phyloP scores from a whole-genome alignment of 2,888 invertebrate genomes.

The Synanthedon tipuliformis region DNA sequence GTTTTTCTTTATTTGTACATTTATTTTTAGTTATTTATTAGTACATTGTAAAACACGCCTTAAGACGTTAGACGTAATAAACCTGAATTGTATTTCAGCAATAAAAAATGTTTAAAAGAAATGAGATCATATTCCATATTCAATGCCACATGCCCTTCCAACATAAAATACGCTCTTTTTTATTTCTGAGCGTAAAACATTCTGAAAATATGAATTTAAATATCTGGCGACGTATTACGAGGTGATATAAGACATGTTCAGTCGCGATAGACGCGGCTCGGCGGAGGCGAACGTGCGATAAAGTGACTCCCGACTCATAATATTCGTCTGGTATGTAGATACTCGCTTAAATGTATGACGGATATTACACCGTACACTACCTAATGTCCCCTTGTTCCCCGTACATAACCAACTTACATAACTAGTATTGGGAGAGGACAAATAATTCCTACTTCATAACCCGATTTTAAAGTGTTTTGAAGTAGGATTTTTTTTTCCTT shows the following conservation, averaged over 20 bases:
- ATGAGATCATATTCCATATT: constrained; percentile 3
- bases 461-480: too few relatives aligned
- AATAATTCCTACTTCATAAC: too few relatives aligned
- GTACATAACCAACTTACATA: too few relatives aligned
- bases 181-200: neutral
- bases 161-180: neutral
- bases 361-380: too few relatives aligned
- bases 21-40: too few relatives aligned
- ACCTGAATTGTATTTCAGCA: too few relatives aligned
- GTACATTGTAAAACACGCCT: too few relatives aligned
- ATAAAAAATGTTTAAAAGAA: constrained; percentile 2
- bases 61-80: too few relatives aligned
- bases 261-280: constrained; percentile 10
- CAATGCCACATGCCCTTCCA: constrained; percentile 1
- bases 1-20: too few relatives aligned
- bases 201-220: constrained; percentile 15
- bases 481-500: too few relatives aligned
- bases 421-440: too few relatives aligned
- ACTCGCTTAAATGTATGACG: constrained; percentile 6
- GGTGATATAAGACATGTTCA: constrained; percentile 18
- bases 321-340: constrained; percentile 6
- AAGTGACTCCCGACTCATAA: constrained; percentile 7
- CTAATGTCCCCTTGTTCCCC: too few relatives aligned
- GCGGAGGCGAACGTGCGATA: constrained; percentile 12
- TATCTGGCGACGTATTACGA: constrained; percentile 14